Conservation (phyloP, 2,888 invertebrate species). For the Apomyelois bistriatella region DNA sequence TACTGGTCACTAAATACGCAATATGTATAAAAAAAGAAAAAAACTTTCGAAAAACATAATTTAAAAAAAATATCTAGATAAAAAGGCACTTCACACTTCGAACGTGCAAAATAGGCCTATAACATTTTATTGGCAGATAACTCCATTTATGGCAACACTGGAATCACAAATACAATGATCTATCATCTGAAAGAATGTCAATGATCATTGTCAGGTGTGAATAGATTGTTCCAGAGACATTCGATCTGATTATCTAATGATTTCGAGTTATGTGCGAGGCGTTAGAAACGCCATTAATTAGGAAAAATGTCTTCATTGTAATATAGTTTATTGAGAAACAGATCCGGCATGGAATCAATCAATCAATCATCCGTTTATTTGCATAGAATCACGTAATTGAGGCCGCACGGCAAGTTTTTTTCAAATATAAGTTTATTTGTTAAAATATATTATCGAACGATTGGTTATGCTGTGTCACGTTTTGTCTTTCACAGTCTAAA, state of each 20-base stretch:
- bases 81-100: not conserved
- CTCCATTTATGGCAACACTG: conserved; percentile 9
- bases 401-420: no score
- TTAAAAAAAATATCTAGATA: not conserved
- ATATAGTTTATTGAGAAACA: not conserved
- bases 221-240: not conserved
- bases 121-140: conserved; percentile 10
- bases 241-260: no score
- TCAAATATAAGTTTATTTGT: no score
- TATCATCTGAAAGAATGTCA: conserved; percentile 31
- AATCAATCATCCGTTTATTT: no score
- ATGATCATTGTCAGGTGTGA: conserved; percentile 32
- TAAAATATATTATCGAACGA: no score
- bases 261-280: no score
- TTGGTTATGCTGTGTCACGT: no score
- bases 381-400: no score
- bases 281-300: conserved; percentile 15
- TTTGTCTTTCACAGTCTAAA: no score
- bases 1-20: no score
- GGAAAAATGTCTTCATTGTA: conserved; percentile 17
- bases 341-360: not conserved
- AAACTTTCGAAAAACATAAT: no score
- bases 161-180: conserved; percentile 10
- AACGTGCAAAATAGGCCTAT: not conserved
- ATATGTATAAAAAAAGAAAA: no score